Evolutionary conservation across 2,113 vertebrate species (phyloP).

Genomic region (Rousettus leschenaultii): DNA sequence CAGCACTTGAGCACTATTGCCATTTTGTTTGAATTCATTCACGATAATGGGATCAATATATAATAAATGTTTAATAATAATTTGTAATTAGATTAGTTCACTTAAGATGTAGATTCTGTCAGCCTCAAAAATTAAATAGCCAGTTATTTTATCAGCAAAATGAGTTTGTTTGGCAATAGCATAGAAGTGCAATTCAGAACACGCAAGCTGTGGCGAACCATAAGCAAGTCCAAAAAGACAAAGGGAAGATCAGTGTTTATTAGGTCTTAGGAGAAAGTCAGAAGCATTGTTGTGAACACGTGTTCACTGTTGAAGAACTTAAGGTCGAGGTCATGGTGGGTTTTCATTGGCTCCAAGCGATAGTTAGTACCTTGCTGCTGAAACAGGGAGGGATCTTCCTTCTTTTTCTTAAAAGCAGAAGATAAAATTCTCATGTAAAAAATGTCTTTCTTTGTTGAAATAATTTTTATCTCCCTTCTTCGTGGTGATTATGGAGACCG

Average conservation of each 20-base stretch:
- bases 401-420: background rate
- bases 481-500: background rate
- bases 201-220: no score
- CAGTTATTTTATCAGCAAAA: background rate
- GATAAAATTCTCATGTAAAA: background rate
- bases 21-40: background rate
- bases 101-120: background rate
- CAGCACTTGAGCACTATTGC: background rate
- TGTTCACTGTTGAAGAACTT: no score
- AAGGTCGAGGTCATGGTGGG: no score
- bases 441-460: background rate
- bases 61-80: background rate
- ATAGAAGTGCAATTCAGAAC: background rate
- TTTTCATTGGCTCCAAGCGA: no score
- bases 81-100: background rate
- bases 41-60: background rate
- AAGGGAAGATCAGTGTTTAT: no score
- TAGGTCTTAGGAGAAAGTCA: no score
- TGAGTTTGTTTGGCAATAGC: background rate
- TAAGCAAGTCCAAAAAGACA: no score
- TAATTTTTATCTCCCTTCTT: background rate
- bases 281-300: no score
- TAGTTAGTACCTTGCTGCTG: background rate
- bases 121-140: no score
- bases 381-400: background rate